phyloP scores from a whole-genome alignment of 2,113 vertebrate genomes.

The Pelecanus crispus region DNA sequence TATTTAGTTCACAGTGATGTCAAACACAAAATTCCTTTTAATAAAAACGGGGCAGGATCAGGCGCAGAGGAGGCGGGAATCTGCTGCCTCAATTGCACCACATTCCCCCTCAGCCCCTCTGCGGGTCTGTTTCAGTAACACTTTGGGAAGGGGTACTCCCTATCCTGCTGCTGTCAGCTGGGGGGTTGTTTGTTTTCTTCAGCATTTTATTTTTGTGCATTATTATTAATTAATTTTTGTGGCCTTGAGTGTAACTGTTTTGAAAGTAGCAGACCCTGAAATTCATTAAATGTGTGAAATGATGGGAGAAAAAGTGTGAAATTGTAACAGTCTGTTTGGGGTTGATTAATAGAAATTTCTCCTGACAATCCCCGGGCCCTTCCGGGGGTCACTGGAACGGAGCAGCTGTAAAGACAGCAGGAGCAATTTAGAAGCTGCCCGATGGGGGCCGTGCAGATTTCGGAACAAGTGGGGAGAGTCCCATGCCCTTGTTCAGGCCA shows the following conservation, averaged over 20 bases:
- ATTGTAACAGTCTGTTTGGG: constrained; percentile 79
- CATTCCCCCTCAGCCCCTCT: neutral
- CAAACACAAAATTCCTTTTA: neutral
- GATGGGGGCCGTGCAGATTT: constrained; percentile 50
- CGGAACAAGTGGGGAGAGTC: constrained; percentile 69
- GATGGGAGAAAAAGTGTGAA: constrained; percentile 80
- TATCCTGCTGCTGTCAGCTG: constrained; percentile 17
- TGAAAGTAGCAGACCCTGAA: constrained; percentile 68
- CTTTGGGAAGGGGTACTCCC: neutral
- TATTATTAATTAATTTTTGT: constrained; percentile 1
- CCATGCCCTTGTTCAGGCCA: constrained; percentile 57
- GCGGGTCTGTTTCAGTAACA: neutral
- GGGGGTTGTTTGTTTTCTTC: neutral
- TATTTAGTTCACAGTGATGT: neutral
- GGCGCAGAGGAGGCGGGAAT: accelerated
- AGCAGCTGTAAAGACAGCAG: constrained; percentile 85
- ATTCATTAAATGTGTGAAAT: constrained; percentile 80
- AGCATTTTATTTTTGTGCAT: neutral
- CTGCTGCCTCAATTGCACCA: neutral
- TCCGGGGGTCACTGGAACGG: constrained; percentile 77
- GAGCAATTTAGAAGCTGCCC: constrained; percentile 71
- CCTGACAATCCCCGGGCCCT: constrained; percentile 74
- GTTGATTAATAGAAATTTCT: constrained; percentile 83
- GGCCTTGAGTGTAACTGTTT: constrained; percentile 57
- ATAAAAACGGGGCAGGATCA: neutral